phyloP scores from a whole-genome alignment of 2,797 vertebrate species.

The Gymnothorax javanicus region DNA sequence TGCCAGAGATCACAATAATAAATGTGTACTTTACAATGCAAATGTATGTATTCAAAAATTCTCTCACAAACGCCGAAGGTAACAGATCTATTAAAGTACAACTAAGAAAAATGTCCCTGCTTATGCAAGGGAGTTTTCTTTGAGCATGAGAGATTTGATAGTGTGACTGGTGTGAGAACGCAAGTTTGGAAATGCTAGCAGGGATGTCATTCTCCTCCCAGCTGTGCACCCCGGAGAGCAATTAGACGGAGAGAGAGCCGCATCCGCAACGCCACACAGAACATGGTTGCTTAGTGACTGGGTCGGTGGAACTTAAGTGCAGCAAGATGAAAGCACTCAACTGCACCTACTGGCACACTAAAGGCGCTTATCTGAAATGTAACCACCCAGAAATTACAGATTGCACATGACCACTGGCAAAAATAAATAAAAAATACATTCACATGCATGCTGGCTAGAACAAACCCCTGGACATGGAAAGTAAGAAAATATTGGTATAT shows the following conservation, averaged over 20 bases:
- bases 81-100: background rate
- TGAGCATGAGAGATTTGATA: background rate
- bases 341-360: background rate
- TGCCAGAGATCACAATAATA: background rate
- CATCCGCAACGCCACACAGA: slow-evolving; percentile 45
- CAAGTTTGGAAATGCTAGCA: background rate
- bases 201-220: background rate
- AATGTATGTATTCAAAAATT: background rate
- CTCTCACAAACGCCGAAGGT: background rate
- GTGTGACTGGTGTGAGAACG: background rate
- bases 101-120: background rate
- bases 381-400: background rate
- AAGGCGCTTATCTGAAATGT: background rate
- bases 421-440: slow-evolving; percentile 9
- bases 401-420: background rate
- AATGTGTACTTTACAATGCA: background rate
- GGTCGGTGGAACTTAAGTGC: slow-evolving; percentile 29
- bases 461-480: background rate
- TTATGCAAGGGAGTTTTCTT: background rate
- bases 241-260: slow-evolving; percentile 32
- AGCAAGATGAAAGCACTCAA: slow-evolving; percentile 23
- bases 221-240: background rate
- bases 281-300: slow-evolving; percentile 60
- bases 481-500: background rate
- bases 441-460: background rate